Percentiles rank a stretch among this genome's conserved stretches.
Conservation (phyloP, 2,797 vertebrate species). For the Champsocephalus gunnari region DNA sequence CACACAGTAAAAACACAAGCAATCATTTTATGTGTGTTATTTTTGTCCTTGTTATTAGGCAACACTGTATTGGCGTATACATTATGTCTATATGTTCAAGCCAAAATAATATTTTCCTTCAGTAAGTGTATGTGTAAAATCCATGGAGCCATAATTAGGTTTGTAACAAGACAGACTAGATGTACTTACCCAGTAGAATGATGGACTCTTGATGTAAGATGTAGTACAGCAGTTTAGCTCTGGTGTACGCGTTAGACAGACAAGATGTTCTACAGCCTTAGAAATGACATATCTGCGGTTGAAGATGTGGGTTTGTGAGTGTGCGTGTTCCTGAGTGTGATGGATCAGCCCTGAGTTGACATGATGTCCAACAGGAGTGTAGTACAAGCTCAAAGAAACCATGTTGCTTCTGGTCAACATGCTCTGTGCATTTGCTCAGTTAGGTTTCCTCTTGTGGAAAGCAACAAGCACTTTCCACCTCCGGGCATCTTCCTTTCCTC, state of each 20-base stretch:
- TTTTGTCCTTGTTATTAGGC: slow-evolving; percentile 24
- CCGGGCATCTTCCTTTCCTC: slow-evolving; percentile 10
- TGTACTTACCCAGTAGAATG: slow-evolving; percentile 70
- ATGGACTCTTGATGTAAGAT: slow-evolving; percentile 76
- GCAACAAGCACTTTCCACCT: slow-evolving; percentile 34
- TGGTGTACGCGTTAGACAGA: slow-evolving; percentile 67
- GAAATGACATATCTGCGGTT: slow-evolving; percentile 75
- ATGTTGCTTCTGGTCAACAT: slow-evolving; percentile 77
- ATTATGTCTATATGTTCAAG: slow-evolving; percentile 28
- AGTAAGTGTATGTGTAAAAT: slow-evolving; percentile 36
- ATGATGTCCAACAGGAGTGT: slow-evolving; percentile 80
- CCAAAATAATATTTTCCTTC: slow-evolving; percentile 12
- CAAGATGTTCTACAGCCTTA: slow-evolving; percentile 78
- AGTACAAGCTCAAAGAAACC: slow-evolving; percentile 79
- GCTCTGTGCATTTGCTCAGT: slow-evolving; percentile 73
- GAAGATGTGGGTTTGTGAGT: slow-evolving; percentile 54
- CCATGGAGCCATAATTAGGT: slow-evolving; percentile 58
- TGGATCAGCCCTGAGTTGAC: slow-evolving; percentile 77
- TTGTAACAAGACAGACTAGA: slow-evolving; percentile 73
- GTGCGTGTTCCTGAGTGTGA: slow-evolving; percentile 62
- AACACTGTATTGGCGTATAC: slow-evolving; percentile 19
- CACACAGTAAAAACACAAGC: not conserved
- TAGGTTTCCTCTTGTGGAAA: slow-evolving; percentile 68
- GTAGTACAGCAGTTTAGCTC: slow-evolving; percentile 71
- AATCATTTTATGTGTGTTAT: slow-evolving; percentile 8